Conservation (phyloP, 1,140 invertebrate species). For the Orchesella cincta region DNA sequence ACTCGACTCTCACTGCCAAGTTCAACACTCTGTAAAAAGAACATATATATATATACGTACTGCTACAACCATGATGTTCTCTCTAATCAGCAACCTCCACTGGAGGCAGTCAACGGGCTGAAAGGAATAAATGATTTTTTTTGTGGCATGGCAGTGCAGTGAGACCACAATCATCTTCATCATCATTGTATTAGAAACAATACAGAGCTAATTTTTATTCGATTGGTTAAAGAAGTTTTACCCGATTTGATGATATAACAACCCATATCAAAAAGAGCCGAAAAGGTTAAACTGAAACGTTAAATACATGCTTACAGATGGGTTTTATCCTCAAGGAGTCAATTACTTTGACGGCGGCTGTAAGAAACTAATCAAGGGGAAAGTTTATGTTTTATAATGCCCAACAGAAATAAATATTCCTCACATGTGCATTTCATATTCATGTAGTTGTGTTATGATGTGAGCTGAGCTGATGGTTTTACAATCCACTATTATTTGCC, state of each 20-base stretch:
- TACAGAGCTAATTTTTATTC: conserved; percentile 45
- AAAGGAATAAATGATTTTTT: not conserved
- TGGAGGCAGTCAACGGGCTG: conserved; percentile 16
- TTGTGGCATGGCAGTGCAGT: not conserved
- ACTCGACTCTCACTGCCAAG: too few species aligned
- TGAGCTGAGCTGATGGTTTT: too few species aligned
- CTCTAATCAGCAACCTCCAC: conserved; percentile 11
- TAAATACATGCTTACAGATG: conserved; percentile 43
- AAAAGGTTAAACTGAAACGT: conserved; percentile 37
- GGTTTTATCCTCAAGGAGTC: conserved; percentile 45
- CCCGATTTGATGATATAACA: conserved; percentile 45
- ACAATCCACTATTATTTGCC: too few species aligned
- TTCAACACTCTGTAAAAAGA: too few species aligned
- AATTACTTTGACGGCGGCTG: conserved; percentile 49
- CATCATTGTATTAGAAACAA: conserved; percentile 20
- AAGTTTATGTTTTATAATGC: conserved; percentile 40
- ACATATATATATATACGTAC: too few species aligned
- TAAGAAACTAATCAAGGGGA: conserved; percentile 48
- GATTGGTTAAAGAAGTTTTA: conserved; percentile 44
- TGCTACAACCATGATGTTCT: not conserved
- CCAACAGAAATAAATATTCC: not conserved
- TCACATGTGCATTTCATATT: too few species aligned
- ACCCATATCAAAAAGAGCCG: conserved; percentile 44
- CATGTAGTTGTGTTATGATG: too few species aligned
- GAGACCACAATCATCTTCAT: conserved; percentile 13